A percentile compares a stretch with the other conserved stretches of the same genome.
Evolutionary conservation across 2,113 vertebrate genomes (phyloP).

Genomic region (Grammomys surdaster): DNA sequence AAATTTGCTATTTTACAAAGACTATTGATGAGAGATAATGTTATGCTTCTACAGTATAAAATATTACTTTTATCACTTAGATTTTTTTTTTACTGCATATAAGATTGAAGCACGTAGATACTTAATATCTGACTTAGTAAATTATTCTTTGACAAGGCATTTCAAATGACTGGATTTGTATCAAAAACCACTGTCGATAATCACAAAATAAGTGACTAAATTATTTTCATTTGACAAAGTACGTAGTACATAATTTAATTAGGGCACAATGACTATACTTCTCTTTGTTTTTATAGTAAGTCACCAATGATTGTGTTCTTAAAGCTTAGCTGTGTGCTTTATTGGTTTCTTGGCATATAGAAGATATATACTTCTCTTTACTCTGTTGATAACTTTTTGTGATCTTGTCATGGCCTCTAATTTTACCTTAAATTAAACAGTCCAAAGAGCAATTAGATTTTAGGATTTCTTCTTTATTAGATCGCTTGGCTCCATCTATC

Average conservation of each 20-base stretch:
- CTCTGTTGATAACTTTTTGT: slow-evolving; percentile 59
- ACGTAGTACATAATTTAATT: neutral
- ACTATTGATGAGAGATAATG: neutral
- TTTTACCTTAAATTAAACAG: slow-evolving; percentile 79
- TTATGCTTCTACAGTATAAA: neutral
- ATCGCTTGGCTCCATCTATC: slow-evolving; percentile 72
- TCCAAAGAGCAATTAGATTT: slow-evolving; percentile 78
- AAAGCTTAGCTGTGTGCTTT: neutral
- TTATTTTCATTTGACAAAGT: slow-evolving; percentile 21
- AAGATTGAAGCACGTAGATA: neutral
- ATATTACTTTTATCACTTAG: neutral
- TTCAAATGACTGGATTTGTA: slow-evolving; percentile 44
- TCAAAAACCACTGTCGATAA: slow-evolving; percentile 8
- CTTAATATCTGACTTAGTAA: slow-evolving; percentile 11
- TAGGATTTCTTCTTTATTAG: slow-evolving; percentile 70
- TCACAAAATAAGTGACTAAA: slow-evolving; percentile 2
- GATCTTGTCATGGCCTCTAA: slow-evolving; percentile 59
- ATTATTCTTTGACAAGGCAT: neutral
- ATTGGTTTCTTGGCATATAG: slow-evolving; percentile 51
- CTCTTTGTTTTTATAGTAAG: neutral
- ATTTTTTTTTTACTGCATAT: neutral
- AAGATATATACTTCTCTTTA: slow-evolving; percentile 59
- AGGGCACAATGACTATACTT: neutral
- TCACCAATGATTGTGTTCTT: slow-evolving; percentile 33
- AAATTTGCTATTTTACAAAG: neutral